Percentiles rank a stretch among this genome's conserved stretches.
Conservation (phyloP, 2,888 invertebrate species). For the Automeris io region DNA sequence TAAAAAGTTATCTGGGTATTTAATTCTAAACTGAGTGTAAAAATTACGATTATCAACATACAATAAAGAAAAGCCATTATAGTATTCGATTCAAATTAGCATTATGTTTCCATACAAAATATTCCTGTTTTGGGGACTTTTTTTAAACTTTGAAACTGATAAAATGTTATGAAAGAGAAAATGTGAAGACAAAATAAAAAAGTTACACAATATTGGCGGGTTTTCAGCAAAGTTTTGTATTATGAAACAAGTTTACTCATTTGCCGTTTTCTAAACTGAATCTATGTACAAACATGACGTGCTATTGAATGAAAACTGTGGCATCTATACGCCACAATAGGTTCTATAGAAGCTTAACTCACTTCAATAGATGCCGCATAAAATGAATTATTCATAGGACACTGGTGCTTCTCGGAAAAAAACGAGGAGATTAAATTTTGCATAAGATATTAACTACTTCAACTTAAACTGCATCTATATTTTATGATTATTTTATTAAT, state of each 20-base stretch:
- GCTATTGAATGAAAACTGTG: slow-evolving; percentile 1
- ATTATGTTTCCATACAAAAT: too few relatives aligned
- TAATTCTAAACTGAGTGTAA: slow-evolving; percentile 3
- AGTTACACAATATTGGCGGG: neutral
- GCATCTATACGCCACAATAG: slow-evolving; percentile 1
- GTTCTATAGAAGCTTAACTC: slow-evolving; percentile 7
- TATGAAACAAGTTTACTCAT: slow-evolving; percentile 2
- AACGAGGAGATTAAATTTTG: slow-evolving; percentile 20
- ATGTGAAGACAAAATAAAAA: neutral
- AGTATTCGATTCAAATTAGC: too few relatives aligned
- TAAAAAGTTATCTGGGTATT: too few relatives aligned
- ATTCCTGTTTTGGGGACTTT: too few relatives aligned
- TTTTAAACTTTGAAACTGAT: too few relatives aligned
- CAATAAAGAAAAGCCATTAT: too few relatives aligned
- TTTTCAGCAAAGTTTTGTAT: slow-evolving; percentile 6
- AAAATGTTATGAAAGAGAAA: too few relatives aligned
- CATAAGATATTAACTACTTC: slow-evolving; percentile 16
- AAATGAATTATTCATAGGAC: slow-evolving; percentile 27
- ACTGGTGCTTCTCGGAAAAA: slow-evolving; percentile 19
- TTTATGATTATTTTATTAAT: too few relatives aligned
- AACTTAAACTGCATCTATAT: too few relatives aligned
- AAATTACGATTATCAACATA: too few relatives aligned
- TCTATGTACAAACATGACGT: neutral
- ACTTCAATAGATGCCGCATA: slow-evolving; percentile 14
- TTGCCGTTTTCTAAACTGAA: slow-evolving; percentile 1